Base-by-base conservation (phyloP, 92 coral and sea anemone species). In the Anthopleura xanthogrammica region DNA sequence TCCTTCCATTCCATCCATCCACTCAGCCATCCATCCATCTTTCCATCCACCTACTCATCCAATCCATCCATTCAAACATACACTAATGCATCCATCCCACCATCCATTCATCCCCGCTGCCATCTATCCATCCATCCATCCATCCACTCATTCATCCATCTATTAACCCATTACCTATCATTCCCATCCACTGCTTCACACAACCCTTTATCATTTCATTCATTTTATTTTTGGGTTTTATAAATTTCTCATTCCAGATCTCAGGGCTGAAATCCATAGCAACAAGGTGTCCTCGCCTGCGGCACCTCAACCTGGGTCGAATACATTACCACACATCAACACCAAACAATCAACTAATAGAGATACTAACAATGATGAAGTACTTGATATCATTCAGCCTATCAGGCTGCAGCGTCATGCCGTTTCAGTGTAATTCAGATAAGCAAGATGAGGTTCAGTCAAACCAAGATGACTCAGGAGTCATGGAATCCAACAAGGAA, bases 381-480 rank as follows among this genome's bases (percentile, higher is more conserved):
- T 65, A 72, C 79, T 50, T 85, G 17, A 43, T 41, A 71, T 60
- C 88, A 7, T 48, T 85, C 40, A 74, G 88, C 20, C 20, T 85
- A 57, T 78, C 88, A 22, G 88, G 88, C 54, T 85, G 88, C 48
- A 85, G 88, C n/a, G 43, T 66, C 40, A 72, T 79, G 43, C 79
- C 74, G 14, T 57, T n/a, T 39, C 65, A 76, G 36, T 40, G 40
- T 3, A n/a, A 57, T 22, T 2, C 64, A 29, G 79, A 73, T n/a
- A 50, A 83, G 9, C 71, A 72, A 52, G 58, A 16, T 11, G 41
- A 42, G 17, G 40, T 46, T 4, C 73, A 80, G 60, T 42, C 42
- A 8, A 56, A 23, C 52, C 20, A 50, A 39, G 85, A 48, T 82
- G 68, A 48, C 12, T 24, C 43, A 14, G 77, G 12, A 5, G 55